Evolutionary conservation across 2,797 vertebrate species (phyloP), one percentile per base, ranked within the genome.

Genomic region (Aplochiton taeniatus): DNA sequence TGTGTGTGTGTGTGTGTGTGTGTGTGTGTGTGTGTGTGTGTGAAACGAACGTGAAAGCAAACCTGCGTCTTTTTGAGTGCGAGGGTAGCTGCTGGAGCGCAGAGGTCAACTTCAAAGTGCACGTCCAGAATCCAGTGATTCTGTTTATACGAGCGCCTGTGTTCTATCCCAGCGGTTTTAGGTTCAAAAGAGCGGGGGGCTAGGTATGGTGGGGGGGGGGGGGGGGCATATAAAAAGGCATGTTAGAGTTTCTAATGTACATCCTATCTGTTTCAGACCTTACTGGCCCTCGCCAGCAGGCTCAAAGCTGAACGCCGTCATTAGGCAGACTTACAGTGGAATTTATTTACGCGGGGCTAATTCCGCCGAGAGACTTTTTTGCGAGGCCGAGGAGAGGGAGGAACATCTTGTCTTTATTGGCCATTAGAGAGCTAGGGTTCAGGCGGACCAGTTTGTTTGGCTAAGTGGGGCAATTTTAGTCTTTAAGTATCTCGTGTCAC

Each of bases 391-490:
- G 83, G 83, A 69, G 78, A 83, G 83, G 84, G 87, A 90, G 72
- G 79, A 83, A 86, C 87, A 89, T 91, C 84, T 81, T 87, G 87
- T 81, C 72, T 92, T 91, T 90, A 92, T 87, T 89, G 90, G 87
- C 86, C 84, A 89, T 90, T 89, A 90, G 87, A 89, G 89, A 77
- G 66, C 72, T 72, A 63, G 47, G 72, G 58, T 73, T 82, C 53
- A 78, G 66, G 68, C 73, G 62, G 81, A 58, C 69, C 75, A 76
- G 86, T 90, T 88, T 91, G 87, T 91, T 89, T 88, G 85, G 82
- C 85, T 86, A 85, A 89, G 88, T 89, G 86, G 85, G 82, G 82
- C 82, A 87, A 87, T 90, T 91, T 90, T 85, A 74, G 79, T 88
- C 84, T 90, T 90, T 81, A 87, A 87, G 83, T 87, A 88, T 90